Base-by-base conservation (phyloP, 2,113 vertebrate genomes). In the Nibea coibor region DNA sequence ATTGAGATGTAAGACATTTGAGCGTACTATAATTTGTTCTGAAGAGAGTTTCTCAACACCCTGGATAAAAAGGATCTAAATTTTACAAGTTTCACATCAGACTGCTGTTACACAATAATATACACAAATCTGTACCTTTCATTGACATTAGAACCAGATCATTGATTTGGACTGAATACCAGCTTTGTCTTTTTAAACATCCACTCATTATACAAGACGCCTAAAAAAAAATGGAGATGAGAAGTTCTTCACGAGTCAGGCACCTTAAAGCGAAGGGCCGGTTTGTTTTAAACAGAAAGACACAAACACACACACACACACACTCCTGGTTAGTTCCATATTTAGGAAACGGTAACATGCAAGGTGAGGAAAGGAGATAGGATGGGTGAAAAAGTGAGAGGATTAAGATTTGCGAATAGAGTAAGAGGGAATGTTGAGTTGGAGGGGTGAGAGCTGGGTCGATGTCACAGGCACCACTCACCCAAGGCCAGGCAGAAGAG, bases 401-500 rank as follows among this genome's bases (percentile, higher is more conserved):
- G 22, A 67, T 64, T 78, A 56, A 6, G 11, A 26, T 56, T 82
- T 82, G 20, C 57, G 76, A 63, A 63, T 59, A 2, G 22, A 57
- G 79, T 43, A 24, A 4, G n/a, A 47, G 43, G 22, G 26, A 39
- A 47, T 3, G 12, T 24, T 10, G 12, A 14, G 82, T 59, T 47
- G 5, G 35, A 45, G 54, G 75, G 11, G 2, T 31, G 51, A 22
- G 71, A 77, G 61, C 19, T 14, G 56, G 39, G 35, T 78, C 87
- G 78, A 1, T 19, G 87, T 85, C 91, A 84, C 74, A 88, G 84
- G 86, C 79, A 92, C 90, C 88, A 95, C 98, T 97, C 95, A 99
- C 98, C 98, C 94, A 95, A 92, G 68, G 97, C 98, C 90, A 97
- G 96, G 89, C 98, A 99, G 96, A 98, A 97, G 95, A 99, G 98